Percentiles rank a stretch among this genome's conserved stretches.
These are phyloP conservation scores for Atethmia centrago DNA, from an alignment of 2,888 invertebrate genomes.

Conservation along the genomic window DNA sequence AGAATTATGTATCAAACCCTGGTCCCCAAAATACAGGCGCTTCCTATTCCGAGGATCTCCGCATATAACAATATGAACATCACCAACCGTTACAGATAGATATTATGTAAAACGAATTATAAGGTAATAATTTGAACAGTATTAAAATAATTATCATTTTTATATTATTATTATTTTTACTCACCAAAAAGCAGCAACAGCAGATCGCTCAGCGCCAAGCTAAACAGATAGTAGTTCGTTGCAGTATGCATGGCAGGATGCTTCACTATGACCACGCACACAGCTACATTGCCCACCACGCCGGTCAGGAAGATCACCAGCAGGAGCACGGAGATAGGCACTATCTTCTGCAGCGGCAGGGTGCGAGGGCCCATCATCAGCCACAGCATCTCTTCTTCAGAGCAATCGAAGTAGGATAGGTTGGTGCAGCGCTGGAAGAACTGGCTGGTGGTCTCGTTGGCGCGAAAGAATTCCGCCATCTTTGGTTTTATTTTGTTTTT, in stretches of 20 bases:
- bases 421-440: conserved; percentile 85
- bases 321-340: conserved; percentile 93
- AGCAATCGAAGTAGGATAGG: conserved; percentile 88
- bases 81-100: background rate
- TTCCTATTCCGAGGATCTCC: no score
- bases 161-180: background rate
- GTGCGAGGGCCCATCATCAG: conserved; percentile 91
- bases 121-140: background rate
- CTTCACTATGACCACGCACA: conserved; percentile 95
- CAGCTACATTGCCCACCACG: conserved; percentile 95
- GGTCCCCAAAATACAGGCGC: no score
- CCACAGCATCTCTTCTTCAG: conserved; percentile 91
- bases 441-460: conserved; percentile 76
- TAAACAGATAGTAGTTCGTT: conserved; percentile 97
- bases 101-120: background rate
- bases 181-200: conserved; percentile 94
- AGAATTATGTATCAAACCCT: background rate
- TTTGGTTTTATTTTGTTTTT: background rate
- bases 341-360: conserved; percentile 89
- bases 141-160: background rate
- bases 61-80: background rate
- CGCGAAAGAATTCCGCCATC: conserved; percentile 74
- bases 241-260: conserved; percentile 96
- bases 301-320: conserved; percentile 95
- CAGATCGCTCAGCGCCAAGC: conserved; percentile 96